A percentile compares a stretch with the other conserved stretches of the same genome.
These are phyloP conservation scores for Glomeris maerens DNA, from an alignment of 1,140 invertebrate species.

Conservation along the genomic window DNA sequence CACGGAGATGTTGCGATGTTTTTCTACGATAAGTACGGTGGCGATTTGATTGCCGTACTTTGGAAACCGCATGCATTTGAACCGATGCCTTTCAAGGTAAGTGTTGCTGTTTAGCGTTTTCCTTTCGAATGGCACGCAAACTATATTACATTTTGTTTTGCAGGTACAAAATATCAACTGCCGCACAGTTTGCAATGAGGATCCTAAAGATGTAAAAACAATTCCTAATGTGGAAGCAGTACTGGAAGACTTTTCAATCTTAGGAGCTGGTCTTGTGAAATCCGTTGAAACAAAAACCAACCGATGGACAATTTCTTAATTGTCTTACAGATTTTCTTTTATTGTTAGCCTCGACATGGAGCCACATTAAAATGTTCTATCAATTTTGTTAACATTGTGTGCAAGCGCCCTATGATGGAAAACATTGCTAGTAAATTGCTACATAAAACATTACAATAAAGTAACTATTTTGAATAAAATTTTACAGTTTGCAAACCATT, in stretches of 20 bases:
- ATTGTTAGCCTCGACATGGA: too few species aligned
- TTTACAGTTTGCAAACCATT: too few species aligned
- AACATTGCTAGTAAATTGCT: too few species aligned
- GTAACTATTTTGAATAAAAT: too few species aligned
- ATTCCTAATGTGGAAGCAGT: constrained; percentile 51
- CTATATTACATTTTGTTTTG: constrained; percentile 13
- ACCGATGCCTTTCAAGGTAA: constrained; percentile 53
- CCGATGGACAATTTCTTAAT: constrained; percentile 17
- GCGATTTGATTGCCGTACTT: constrained; percentile 59
- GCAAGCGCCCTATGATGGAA: too few species aligned
- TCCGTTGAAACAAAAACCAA: constrained; percentile 18
- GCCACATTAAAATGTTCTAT: too few species aligned
- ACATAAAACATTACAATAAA: too few species aligned
- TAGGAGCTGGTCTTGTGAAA: constrained; percentile 46
- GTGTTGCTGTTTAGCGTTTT: constrained; percentile 7
- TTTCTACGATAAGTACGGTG: constrained; percentile 75
- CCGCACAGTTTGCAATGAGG: constrained; percentile 29
- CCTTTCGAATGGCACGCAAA: background rate
- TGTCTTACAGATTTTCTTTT: too few species aligned
- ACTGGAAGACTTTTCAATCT: constrained; percentile 53
- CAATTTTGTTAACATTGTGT: too few species aligned
- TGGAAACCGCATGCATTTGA: constrained; percentile 55
- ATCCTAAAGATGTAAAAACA: constrained; percentile 33
- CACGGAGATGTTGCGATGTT: constrained; percentile 65
- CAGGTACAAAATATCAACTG: constrained; percentile 32